A percentile compares a stretch with the other conserved stretches of the same genome.
phyloP scores from a whole-genome alignment of 2,888 invertebrate genomes.

The Toxonevra muliebris region DNA sequence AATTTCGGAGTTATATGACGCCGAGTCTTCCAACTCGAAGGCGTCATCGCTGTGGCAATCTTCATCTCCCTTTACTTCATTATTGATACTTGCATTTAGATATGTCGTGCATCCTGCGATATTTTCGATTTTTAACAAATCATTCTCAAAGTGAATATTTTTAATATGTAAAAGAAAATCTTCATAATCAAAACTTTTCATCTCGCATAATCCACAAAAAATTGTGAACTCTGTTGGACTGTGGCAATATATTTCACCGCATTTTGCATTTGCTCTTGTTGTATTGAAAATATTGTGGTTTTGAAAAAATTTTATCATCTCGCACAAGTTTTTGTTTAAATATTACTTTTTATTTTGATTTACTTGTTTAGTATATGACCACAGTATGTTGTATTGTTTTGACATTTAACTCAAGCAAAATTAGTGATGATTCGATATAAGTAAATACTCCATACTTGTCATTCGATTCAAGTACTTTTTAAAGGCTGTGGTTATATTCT shows the following conservation, averaged over 20 bases:
- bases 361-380: too few relatives aligned
- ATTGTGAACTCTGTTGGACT: slow-evolving; percentile 49
- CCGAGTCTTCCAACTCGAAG: neutral
- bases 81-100: neutral
- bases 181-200: slow-evolving; percentile 48
- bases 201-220: slow-evolving; percentile 49
- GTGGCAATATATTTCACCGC: slow-evolving; percentile 52
- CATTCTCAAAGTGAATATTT: slow-evolving; percentile 45
- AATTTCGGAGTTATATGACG: neutral
- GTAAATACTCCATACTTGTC: too few relatives aligned
- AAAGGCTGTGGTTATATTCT: too few relatives aligned
- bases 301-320: neutral
- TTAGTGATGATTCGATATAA: too few relatives aligned
- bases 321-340: too few relatives aligned
- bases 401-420: too few relatives aligned
- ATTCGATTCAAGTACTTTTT: too few relatives aligned
- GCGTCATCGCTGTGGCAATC: neutral
- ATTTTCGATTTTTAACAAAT: neutral
- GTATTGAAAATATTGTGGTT: neutral
- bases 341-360: too few relatives aligned
- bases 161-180: slow-evolving; percentile 50
- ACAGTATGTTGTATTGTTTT: too few relatives aligned
- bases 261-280: slow-evolving; percentile 45
- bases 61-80: neutral
- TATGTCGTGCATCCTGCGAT: neutral